Conservation (phyloP, 2,888 invertebrate genomes). For the Cantharis rustica region DNA sequence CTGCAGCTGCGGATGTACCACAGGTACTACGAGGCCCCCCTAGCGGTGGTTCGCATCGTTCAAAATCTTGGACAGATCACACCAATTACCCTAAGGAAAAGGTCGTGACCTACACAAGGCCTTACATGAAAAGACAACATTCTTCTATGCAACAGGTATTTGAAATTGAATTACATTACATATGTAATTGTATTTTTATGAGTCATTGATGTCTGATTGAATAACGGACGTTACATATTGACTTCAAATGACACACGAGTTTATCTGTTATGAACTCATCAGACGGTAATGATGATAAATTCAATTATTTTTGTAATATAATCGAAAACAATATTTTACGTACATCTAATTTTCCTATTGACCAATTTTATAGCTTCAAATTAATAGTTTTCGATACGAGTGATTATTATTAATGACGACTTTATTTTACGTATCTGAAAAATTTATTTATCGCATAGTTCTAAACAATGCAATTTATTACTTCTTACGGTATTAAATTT, state of each 20-base stretch:
- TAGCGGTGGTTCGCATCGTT: conserved; percentile 64
- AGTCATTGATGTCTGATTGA: background rate
- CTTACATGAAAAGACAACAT: conserved; percentile 66
- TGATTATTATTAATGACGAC: background rate
- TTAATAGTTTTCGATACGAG: background rate
- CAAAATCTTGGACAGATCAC: conserved; percentile 74
- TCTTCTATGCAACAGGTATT: conserved; percentile 63
- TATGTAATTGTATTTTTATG: background rate
- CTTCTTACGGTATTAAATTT: background rate
- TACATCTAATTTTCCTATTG: background rate
- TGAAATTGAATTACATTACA: conserved; percentile 26
- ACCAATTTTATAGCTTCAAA: background rate
- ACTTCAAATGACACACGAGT: background rate
- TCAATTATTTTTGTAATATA: background rate
- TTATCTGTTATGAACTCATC: background rate
- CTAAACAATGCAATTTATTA: background rate
- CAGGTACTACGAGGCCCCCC: conserved; percentile 54
- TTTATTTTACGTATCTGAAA: background rate
- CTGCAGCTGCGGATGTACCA: conserved; percentile 62
- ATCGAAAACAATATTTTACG: background rate
- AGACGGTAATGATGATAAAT: background rate
- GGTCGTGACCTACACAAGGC: conserved; percentile 65
- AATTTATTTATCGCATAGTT: background rate
- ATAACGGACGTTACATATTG: background rate
- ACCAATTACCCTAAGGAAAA: conserved; percentile 73